Evolutionary conservation across 2,888 invertebrate species (phyloP).

Genomic region (Bombyx huttoni): DNA sequence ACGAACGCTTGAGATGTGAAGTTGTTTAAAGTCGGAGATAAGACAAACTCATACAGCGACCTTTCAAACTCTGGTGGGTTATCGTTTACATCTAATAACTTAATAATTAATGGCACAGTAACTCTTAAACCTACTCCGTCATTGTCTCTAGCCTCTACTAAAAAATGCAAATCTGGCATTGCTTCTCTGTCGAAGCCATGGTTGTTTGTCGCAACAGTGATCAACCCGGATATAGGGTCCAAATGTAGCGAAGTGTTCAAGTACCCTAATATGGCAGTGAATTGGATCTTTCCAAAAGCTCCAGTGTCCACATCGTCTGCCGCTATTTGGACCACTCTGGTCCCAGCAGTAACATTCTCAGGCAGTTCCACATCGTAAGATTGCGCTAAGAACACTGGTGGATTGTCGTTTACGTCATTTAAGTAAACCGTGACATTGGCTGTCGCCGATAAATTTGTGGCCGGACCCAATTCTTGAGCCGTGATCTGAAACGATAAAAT

Average conservation of each 20-base stretch:
- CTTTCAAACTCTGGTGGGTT: constrained; percentile 88
- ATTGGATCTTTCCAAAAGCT: constrained; percentile 82
- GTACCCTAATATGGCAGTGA: constrained; percentile 82
- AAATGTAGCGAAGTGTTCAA: constrained; percentile 84
- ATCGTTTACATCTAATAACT: constrained; percentile 87
- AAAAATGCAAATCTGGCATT: constrained; percentile 81
- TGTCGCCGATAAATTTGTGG: constrained; percentile 79
- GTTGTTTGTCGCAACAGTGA: constrained; percentile 83
- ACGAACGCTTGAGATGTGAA: constrained; percentile 85
- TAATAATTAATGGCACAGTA: constrained; percentile 80
- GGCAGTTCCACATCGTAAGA: constrained; percentile 82
- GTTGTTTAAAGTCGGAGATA: constrained; percentile 80
- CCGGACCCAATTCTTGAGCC: constrained; percentile 85
- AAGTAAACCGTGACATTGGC: constrained; percentile 86
- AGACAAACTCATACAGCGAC: constrained; percentile 83
- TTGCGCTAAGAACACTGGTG: constrained; percentile 82
- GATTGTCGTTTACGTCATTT: constrained; percentile 90
- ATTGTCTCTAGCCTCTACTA: constrained; percentile 90
- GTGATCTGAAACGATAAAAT: constrained; percentile 71
- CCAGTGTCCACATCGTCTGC: constrained; percentile 88
- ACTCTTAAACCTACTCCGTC: constrained; percentile 85
- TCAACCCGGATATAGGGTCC: constrained; percentile 83
- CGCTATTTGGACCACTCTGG: constrained; percentile 80
- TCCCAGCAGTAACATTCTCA: constrained; percentile 85
- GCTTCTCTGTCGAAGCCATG: constrained; percentile 88